Conservation (phyloP, 2,797 vertebrate genomes). For the Phataginus tetradactyla region DNA sequence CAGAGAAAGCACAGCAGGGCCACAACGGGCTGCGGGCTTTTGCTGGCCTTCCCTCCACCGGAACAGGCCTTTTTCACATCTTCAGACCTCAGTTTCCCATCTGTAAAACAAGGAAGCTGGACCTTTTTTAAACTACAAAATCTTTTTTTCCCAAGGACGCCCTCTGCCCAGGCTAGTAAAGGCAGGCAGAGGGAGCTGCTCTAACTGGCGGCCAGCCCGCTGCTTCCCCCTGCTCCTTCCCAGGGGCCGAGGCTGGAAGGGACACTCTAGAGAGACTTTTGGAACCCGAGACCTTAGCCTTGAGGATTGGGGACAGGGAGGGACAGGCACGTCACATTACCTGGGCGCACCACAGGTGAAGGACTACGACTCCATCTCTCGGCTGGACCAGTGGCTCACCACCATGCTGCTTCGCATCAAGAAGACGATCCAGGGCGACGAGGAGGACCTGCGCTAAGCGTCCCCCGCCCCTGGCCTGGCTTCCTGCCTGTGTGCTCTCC, state of each 20-base stretch:
- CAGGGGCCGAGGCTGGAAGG: neutral
- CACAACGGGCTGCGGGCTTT: rapidly evolving
- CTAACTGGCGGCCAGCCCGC: too few species aligned
- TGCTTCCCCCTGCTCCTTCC: neutral
- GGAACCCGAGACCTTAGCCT: neutral
- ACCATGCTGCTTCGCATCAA: constrained; percentile 96
- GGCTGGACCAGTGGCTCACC: constrained; percentile 97
- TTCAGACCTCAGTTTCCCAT: neutral
- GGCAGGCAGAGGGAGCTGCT: neutral
- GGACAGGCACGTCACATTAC: rapidly evolving
- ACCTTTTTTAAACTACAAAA: neutral
- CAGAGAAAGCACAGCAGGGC: rapidly evolving
- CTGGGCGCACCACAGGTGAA: constrained; percentile 83
- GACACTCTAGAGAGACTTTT: neutral
- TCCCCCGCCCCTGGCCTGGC: neutral
- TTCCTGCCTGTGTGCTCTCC: neutral
- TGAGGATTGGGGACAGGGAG: neutral
- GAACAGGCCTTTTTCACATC: neutral
- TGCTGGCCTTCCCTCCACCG: rapidly evolving
- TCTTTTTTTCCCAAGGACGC: neutral
- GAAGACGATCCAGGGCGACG: constrained; percentile 95
- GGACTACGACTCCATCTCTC: constrained; percentile 94
- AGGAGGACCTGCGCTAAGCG: constrained; percentile 92
- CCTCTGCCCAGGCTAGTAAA: neutral
- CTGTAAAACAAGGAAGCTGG: neutral